Percentiles rank a stretch among this genome's conserved stretches.
Evolutionary conservation across 23 tunicate genomes (phyloP).

Genomic region (Trididemnum clinides): DNA sequence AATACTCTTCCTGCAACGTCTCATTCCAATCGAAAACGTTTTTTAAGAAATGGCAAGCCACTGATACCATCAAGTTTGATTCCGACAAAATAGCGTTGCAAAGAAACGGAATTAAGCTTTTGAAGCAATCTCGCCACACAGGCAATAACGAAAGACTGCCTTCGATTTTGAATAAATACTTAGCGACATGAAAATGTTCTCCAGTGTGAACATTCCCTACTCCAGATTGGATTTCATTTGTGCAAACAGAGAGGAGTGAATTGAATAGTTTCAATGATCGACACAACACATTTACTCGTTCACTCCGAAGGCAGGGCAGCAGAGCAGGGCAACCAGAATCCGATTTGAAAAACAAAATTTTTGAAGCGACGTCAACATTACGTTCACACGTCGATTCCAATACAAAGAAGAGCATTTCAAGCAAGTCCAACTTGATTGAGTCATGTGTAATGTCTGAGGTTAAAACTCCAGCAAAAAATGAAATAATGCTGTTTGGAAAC

Average conservation of each 20-base stretch:
- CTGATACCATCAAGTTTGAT: background rate
- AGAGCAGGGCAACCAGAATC: background rate
- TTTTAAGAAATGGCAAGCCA: background rate
- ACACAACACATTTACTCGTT: background rate
- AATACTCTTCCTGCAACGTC: background rate
- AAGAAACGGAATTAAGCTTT: background rate
- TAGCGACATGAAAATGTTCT: background rate
- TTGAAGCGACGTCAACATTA: background rate
- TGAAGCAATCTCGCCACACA: background rate
- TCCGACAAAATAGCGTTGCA: background rate
- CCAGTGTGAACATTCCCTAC: background rate
- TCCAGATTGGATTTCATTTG: background rate
- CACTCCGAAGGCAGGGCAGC: background rate
- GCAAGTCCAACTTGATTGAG: background rate
- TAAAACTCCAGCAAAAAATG: background rate
- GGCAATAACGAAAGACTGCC: background rate
- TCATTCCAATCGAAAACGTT: slow-evolving; percentile 9
- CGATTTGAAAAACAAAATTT: background rate
- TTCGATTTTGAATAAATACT: background rate
- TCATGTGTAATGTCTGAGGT: background rate
- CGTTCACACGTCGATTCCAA: background rate
- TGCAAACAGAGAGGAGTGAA: background rate
- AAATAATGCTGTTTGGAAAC: slow-evolving; percentile 1
- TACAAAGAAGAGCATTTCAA: background rate
- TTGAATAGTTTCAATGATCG: background rate